Evolutionary conservation across 2,113 vertebrate genomes (phyloP).

Genomic region (Callionymus lyra): DNA sequence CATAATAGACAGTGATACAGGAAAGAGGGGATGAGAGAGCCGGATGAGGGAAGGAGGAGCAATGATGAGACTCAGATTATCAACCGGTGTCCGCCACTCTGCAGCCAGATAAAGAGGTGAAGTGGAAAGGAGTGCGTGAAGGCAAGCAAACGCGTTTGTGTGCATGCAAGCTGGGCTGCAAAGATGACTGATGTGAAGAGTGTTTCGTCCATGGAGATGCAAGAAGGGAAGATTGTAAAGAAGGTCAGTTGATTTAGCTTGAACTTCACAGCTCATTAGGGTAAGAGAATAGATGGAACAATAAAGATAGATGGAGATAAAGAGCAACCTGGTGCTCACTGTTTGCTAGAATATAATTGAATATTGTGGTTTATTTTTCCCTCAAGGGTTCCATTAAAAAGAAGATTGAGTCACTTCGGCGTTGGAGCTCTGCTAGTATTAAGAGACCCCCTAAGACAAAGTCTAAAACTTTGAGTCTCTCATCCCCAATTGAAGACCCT

Average conservation of each 20-base stretch:
- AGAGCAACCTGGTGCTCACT: background rate
- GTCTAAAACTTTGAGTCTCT: slow-evolving; percentile 59
- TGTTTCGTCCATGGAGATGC: slow-evolving; percentile 41
- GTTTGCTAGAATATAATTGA: background rate
- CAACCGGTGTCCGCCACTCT: slow-evolving; percentile 41
- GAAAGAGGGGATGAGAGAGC: slow-evolving; percentile 10
- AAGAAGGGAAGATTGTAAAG: slow-evolving; percentile 59
- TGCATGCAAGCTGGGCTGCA: slow-evolving; percentile 27
- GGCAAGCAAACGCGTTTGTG: slow-evolving; percentile 17
- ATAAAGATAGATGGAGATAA: background rate
- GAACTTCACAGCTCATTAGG: background rate
- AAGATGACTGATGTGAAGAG: slow-evolving; percentile 49
- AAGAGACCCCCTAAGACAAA: slow-evolving; percentile 56
- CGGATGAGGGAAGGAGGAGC: slow-evolving; percentile 50
- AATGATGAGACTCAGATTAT: slow-evolving; percentile 51
- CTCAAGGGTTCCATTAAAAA: slow-evolving; percentile 72
- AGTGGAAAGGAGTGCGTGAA: slow-evolving; percentile 20
- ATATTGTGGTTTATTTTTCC: background rate
- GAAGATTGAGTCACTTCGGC: slow-evolving; percentile 62
- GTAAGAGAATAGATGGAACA: too few species aligned
- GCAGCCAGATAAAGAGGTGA: slow-evolving; percentile 39
- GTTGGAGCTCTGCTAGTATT: slow-evolving; percentile 66
- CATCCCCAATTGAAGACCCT: slow-evolving; percentile 39
- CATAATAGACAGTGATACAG: slow-evolving; percentile 11
- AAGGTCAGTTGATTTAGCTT: slow-evolving; percentile 51